Evolutionary conservation across 2,888 invertebrate genomes (phyloP).

Genomic region (Polymixis flavicincta): DNA sequence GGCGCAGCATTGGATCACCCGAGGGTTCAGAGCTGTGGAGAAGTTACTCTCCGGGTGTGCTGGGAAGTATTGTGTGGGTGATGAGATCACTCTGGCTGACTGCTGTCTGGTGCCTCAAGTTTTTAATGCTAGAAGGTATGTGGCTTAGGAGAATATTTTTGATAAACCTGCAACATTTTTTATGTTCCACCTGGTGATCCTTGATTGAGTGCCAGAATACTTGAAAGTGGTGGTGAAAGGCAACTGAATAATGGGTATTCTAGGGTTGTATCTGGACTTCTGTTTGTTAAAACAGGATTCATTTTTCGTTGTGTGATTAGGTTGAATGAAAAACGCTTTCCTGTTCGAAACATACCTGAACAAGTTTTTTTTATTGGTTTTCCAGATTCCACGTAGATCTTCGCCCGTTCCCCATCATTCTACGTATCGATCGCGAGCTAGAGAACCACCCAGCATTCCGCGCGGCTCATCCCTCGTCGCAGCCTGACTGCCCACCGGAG

Average conservation of each 20-base stretch:
- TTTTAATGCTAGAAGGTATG: conserved; percentile 96
- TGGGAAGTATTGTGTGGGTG: conserved; percentile 98
- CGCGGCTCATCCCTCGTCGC: conserved; percentile 96
- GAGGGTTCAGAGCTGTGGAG: conserved; percentile 97
- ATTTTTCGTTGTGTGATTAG: neutral
- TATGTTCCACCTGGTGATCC: neutral
- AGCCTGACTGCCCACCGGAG: conserved; percentile 98
- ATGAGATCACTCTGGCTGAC: conserved; percentile 98
- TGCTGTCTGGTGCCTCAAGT: conserved; percentile 98
- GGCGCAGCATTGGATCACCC: conserved; percentile 97
- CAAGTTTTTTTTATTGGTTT: conserved; percentile 26
- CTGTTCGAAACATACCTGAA: neutral
- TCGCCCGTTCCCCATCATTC: conserved; percentile 96
- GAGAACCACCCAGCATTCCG: conserved; percentile 97
- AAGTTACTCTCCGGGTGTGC: conserved; percentile 95
- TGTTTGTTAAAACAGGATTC: no score
- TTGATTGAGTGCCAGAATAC: neutral
- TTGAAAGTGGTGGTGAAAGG: neutral
- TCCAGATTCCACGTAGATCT: conserved; percentile 97
- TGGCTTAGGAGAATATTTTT: neutral
- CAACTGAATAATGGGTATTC: neutral
- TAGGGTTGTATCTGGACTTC: no score
- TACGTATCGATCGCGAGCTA: conserved; percentile 96
- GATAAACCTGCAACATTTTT: neutral
- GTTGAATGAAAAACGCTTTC: neutral